Evolutionary conservation across 2,113 vertebrate species (phyloP).

Genomic region (Brachyhypopomus gauderio): DNA sequence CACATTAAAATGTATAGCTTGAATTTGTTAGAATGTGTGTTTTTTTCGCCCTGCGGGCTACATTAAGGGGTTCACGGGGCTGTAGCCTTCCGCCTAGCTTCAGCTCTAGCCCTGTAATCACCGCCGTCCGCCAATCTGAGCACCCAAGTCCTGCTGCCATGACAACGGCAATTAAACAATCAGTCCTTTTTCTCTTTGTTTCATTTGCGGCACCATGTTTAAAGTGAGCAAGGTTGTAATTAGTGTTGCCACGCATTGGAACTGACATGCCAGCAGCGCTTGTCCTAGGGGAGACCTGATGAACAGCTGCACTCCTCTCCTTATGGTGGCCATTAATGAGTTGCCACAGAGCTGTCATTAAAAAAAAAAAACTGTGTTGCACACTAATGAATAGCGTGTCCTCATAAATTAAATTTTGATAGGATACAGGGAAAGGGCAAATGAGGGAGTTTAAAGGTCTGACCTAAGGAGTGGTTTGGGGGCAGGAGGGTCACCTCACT

Average conservation of each 20-base stretch:
- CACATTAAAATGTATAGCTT: constrained; percentile 15
- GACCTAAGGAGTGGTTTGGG: not conserved
- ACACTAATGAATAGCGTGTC: constrained; percentile 43
- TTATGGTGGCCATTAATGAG: constrained; percentile 59
- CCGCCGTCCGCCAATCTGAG: constrained; percentile 57
- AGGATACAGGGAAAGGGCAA: constrained; percentile 42
- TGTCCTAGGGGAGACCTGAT: constrained; percentile 54
- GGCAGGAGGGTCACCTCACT: not conserved
- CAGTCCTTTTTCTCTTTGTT: constrained; percentile 76
- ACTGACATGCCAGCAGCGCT: constrained; percentile 64
- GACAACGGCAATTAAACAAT: constrained; percentile 85
- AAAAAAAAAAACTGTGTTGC: constrained; percentile 47
- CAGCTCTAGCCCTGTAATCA: constrained; percentile 68
- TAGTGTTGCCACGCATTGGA: constrained; percentile 73
- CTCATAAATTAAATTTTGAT: constrained; percentile 58
- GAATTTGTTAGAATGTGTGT: not conserved
- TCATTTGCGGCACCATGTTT: constrained; percentile 70
- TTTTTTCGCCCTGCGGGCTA: constrained; percentile 21
- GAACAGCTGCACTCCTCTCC: constrained; percentile 64
- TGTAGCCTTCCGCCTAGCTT: constrained; percentile 32
- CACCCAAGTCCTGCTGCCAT: constrained; percentile 75
- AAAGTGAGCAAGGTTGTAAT: constrained; percentile 76
- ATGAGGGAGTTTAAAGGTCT: constrained; percentile 40
- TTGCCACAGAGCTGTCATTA: constrained; percentile 56
- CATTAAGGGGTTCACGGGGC: constrained; percentile 8